Evolutionary conservation across 2,888 invertebrate genomes (phyloP).

Genomic region (Proisotoma minuta): DNA sequence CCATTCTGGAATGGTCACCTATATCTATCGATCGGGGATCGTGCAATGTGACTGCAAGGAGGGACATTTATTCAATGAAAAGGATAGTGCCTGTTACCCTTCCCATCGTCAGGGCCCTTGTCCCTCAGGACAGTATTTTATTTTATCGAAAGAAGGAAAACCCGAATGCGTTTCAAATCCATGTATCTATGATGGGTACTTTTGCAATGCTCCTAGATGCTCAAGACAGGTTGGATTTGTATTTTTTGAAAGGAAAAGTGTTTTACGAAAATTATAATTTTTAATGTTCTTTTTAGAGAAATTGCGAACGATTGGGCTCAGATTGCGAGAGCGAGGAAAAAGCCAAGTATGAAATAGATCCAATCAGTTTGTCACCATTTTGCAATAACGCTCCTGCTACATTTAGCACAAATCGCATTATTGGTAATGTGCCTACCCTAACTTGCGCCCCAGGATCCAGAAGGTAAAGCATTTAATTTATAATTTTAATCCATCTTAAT

Average conservation of each 20-base stretch:
- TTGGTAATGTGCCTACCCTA: slow-evolving; percentile 40
- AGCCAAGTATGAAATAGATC: slow-evolving; percentile 5
- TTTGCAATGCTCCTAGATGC: slow-evolving; percentile 35
- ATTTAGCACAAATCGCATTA: slow-evolving; percentile 12
- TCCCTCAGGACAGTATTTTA: slow-evolving; percentile 18
- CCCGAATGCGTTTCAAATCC: slow-evolving; percentile 29
- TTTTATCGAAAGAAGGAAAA: slow-evolving; percentile 10
- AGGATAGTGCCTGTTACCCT: slow-evolving; percentile 32
- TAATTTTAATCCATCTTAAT: too few species aligned
- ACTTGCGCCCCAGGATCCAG: slow-evolving; percentile 39
- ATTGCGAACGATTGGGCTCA: slow-evolving; percentile 13
- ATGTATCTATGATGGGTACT: slow-evolving; percentile 28
- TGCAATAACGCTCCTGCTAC: not conserved
- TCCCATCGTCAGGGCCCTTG: slow-evolving; percentile 37
- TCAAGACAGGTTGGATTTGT: slow-evolving; percentile 17
- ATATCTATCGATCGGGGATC: slow-evolving; percentile 24
- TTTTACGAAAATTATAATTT: not conserved
- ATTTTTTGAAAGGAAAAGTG: not conserved
- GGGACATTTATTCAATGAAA: slow-evolving; percentile 24
- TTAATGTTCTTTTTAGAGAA: slow-evolving; percentile 19
- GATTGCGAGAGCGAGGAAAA: slow-evolving; percentile 12
- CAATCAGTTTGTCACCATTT: slow-evolving; percentile 10
- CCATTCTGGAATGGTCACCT: slow-evolving; percentile 30
- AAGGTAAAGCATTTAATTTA: slow-evolving; percentile 23
- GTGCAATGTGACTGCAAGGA: slow-evolving; percentile 39